A percentile compares a stretch with the other conserved stretches of the same genome.
phyloP scores from a whole-genome alignment of 2,113 vertebrate genomes.

The Meriones unguiculatus region DNA sequence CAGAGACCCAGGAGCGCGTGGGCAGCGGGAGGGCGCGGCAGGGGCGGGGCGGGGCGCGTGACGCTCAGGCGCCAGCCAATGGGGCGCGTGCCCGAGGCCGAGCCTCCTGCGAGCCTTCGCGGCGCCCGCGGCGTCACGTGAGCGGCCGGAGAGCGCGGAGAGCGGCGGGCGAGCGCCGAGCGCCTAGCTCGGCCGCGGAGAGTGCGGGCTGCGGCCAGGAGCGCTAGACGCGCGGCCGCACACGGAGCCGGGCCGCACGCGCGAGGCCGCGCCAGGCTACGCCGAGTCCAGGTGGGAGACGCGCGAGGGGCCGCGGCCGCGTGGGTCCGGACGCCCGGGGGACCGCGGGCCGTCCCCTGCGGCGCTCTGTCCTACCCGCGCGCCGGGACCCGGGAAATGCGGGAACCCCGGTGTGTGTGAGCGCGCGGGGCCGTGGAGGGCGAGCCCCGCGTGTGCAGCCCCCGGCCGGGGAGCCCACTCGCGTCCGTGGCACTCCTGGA shows the following conservation, averaged over 20 bases:
- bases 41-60: conserved; percentile 51
- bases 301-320: conserved; percentile 24
- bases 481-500: not conserved
- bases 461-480: not conserved
- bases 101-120: conserved; percentile 92
- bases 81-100: conserved; percentile 86
- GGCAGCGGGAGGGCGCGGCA: not conserved
- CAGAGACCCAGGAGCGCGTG: too few relatives aligned
- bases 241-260: conserved; percentile 58
- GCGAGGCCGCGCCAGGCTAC: conserved; percentile 68
- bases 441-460: not conserved
- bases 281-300: conserved; percentile 85
- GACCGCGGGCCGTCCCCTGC: not conserved
- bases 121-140: conserved; percentile 84
- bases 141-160: conserved; percentile 75
- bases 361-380: not conserved
- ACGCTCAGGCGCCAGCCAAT: conserved; percentile 87
- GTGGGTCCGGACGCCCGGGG: not conserved
- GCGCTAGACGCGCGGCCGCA: conserved; percentile 69
- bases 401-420: not conserved
- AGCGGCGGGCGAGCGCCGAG: conserved; percentile 77
- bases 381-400: not conserved
- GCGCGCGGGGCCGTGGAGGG: not conserved
- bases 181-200: conserved; percentile 79
- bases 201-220: conserved; percentile 81